Base-by-base conservation (phyloP, 2,888 invertebrate genomes). In the Diaphora mendica region DNA sequence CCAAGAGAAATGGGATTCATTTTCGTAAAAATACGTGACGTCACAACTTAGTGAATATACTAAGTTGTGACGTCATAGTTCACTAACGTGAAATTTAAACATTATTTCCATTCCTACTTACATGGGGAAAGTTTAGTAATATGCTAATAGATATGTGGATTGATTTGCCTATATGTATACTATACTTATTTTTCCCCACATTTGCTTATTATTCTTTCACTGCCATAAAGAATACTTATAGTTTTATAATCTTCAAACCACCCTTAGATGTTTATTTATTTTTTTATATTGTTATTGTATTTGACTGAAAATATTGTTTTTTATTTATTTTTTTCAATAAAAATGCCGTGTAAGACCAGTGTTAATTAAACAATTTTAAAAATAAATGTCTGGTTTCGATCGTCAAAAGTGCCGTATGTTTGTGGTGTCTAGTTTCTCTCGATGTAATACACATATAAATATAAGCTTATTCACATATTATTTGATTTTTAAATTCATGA, bases 171-270 rank as follows among this genome's bases (percentile, higher is more conserved):
- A 26, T 11, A 59, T 59, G 26, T 7, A 30, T 62, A 30, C 30
- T 62, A 30, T 17, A 30, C 5, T 17, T 62, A 17, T 62, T 30
- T 59, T 30, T 59, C 26, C 26, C 4, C 26, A 59, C 5, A 1
- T 59, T 59, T 59, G 9, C 35, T n/a, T 13, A 26, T 59, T 11
- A 1, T 30, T 26, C 0, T 65, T n/a, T 65, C 65, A 42, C 23
- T 39, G 13, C 17, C 26, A 26, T 13, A 15, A 15, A 30, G 13
- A 30, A 62, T 70, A 30, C 30, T 64, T 26, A 51, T 33, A 51
- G 51, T 68, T 51, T 51, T 51, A 68, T 48, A 51, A 68, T 51
- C 48, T 70, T 42, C 15, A 30, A 70, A 51, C 70, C 70, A 62
- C 64, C 70, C 33, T 33, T 48, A 48, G 64, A 9, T 0, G 44